A percentile compares a stretch with the other conserved stretches of the same genome.
phyloP scores from a whole-genome alignment of 2,888 invertebrate genomes.

The Melieria picta region DNA sequence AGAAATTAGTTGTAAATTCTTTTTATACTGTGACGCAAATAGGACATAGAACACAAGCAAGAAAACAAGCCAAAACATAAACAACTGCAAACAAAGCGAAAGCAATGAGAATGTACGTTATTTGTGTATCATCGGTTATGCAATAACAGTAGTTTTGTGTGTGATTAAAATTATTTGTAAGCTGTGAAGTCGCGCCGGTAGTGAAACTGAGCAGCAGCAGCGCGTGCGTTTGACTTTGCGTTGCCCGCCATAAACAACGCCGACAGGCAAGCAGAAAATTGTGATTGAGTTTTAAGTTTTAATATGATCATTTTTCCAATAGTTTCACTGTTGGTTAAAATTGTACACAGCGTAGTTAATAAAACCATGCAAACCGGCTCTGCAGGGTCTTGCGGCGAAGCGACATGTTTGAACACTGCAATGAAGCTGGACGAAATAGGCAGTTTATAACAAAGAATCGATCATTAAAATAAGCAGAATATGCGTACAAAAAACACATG shows the following conservation, averaged over 20 bases:
- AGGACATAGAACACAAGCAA: constrained; percentile 4
- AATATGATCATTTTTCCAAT: constrained; percentile 4
- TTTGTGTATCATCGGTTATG: constrained; percentile 17
- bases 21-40: constrained; percentile 48
- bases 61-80: constrained; percentile 2
- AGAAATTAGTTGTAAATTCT: constrained; percentile 47
- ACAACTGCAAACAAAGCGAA: background rate
- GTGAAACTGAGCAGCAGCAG: no score
- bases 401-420: no score
- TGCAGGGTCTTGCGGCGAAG: no score
- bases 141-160: constrained; percentile 5
- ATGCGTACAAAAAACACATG: background rate
- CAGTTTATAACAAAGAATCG: no score
- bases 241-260: no score
- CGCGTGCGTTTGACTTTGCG: no score
- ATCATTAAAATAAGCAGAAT: no score
- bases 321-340: constrained; percentile 9
- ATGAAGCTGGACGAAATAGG: no score
- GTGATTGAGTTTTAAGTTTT: background rate
- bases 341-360: constrained; percentile 1
- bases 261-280: no score
- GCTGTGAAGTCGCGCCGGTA: no score
- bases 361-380: no score
- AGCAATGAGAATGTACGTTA: background rate
- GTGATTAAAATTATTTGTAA: background rate